Evolutionary conservation across 2,797 vertebrate genomes (phyloP), one percentile per base, ranked within the genome.

Genomic region (Pantherophis alleghaniensis): DNA sequence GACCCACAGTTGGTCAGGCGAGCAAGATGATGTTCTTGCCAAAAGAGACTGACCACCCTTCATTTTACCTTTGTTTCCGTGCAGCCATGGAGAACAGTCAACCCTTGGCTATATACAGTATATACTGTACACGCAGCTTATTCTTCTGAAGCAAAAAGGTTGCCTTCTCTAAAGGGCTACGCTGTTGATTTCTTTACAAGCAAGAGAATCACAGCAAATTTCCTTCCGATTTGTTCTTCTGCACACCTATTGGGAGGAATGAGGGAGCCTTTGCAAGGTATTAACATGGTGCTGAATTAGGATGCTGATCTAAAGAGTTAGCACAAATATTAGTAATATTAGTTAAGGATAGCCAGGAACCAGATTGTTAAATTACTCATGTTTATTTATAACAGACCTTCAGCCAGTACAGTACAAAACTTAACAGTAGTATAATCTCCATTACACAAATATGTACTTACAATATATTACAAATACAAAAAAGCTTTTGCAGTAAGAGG

Each of bases 341-440:
- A 91, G 20, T 37, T 63, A 88, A 89, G 93, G 24, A 55, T 10
- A 88, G 28, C 28, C 59, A 74, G n/a, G 90, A 90, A 56, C 90
- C 87, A 18, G 93, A 74, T 51, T 97, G 91, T 97, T 98, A 98
- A 98, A 97, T 98, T 97, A 98, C 96, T 97, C 96, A 94, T 97
- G 97, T 98, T 98, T 98, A 98, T 98, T 98, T 98, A 97, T 98
- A 98, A 98, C 98, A 98, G 97, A 98, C 97, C 97, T 98, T 98
- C 97, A 98, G 98, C 98, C 98, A 98, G 97, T 98, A 98, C 98
- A 98, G 98, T 99, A 99, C 98, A 99, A 99, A 99, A 98, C 97
- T 98, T 98, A 93, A 98, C 98, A 99, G 98, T 98, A 98, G 98
- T 98, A 98, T 97, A 98, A 93, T 98, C 97, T 98, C 97, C 96